Evolutionary conservation across 1,140 invertebrate genomes (phyloP).

Genomic region (Branchinecta lindahli): DNA sequence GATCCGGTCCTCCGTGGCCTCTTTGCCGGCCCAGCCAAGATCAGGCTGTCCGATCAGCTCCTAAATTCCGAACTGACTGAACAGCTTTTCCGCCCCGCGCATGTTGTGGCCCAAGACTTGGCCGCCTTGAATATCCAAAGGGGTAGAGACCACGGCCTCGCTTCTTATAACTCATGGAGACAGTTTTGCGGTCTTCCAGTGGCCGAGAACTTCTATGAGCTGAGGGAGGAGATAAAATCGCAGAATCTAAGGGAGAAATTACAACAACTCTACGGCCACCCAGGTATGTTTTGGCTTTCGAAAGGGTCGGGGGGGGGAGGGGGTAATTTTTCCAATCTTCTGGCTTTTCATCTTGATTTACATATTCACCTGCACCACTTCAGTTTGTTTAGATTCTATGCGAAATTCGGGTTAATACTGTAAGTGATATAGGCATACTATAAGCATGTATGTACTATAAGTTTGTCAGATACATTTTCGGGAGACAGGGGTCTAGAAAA

Average conservation of each 20-base stretch:
- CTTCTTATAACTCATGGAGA: conserved; percentile 74
- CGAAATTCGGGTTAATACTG: too few species aligned
- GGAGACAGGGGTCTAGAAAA: too few species aligned
- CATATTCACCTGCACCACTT: too few species aligned
- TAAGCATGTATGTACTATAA: too few species aligned
- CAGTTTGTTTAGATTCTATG: too few species aligned
- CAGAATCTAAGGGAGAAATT: conserved; percentile 56
- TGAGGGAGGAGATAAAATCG: conserved; percentile 61
- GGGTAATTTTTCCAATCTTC: too few species aligned
- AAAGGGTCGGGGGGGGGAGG: too few species aligned
- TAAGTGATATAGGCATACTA: too few species aligned
- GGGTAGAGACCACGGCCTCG: conserved; percentile 82
- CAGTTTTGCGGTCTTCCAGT: conserved; percentile 65
- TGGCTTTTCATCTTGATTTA: too few species aligned
- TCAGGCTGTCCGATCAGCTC: conserved; percentile 50
- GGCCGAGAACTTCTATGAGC: conserved; percentile 71
- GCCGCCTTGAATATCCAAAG: conserved; percentile 94
- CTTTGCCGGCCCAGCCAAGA: conserved; percentile 71
- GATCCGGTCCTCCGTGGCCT: conserved; percentile 88
- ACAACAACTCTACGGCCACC: conserved; percentile 75
- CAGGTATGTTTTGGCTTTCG: conserved; percentile 42
- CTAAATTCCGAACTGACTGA: conserved; percentile 93
- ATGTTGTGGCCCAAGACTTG: conserved; percentile 81
- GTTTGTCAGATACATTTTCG: too few species aligned
- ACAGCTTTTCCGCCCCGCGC: conserved; percentile 70